Evolutionary conservation across 1,140 invertebrate genomes (phyloP).

Genomic region (Drosophila tsacasi): DNA sequence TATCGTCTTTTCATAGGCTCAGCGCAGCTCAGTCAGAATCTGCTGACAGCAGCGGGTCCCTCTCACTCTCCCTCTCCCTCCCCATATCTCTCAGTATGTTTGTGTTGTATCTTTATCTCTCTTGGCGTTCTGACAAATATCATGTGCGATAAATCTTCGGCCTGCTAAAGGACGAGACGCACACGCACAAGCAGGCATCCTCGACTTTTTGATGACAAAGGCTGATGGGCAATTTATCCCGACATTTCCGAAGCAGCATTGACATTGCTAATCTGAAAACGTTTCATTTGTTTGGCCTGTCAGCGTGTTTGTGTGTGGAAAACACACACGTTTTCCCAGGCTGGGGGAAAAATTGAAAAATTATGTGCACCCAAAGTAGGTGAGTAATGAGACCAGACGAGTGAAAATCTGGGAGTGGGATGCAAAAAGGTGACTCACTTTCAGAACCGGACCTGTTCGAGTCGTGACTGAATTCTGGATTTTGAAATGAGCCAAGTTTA

Average conservation of each 20-base stretch:
- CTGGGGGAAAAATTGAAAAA: slow-evolving; percentile 7
- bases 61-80: slow-evolving; percentile 20
- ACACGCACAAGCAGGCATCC: slow-evolving; percentile 23
- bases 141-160: slow-evolving; percentile 69
- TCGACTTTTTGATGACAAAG: slow-evolving; percentile 57
- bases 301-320: slow-evolving; percentile 25
- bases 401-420: slow-evolving; percentile 17
- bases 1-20: slow-evolving; percentile 56
- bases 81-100: slow-evolving; percentile 19
- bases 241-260: slow-evolving; percentile 55
- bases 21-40: slow-evolving; percentile 27
- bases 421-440: slow-evolving; percentile 26
- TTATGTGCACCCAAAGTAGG: slow-evolving; percentile 17
- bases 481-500: slow-evolving; percentile 10
- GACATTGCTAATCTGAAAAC: slow-evolving; percentile 58
- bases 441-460: slow-evolving; percentile 28
- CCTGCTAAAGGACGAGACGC: slow-evolving; percentile 23
- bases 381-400: slow-evolving; percentile 31
- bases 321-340: slow-evolving; percentile 9
- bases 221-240: slow-evolving; percentile 58
- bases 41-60: slow-evolving; percentile 58
- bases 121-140: slow-evolving; percentile 62
- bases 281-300: slow-evolving; percentile 55
- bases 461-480: slow-evolving; percentile 31
- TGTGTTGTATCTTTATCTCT: slow-evolving; percentile 58